A percentile compares a stretch with the other conserved stretches of the same genome.
phyloP scores from a whole-genome alignment of 53 echinoderm and acorn worm genomes.

The Temnopleurus reevesii region DNA sequence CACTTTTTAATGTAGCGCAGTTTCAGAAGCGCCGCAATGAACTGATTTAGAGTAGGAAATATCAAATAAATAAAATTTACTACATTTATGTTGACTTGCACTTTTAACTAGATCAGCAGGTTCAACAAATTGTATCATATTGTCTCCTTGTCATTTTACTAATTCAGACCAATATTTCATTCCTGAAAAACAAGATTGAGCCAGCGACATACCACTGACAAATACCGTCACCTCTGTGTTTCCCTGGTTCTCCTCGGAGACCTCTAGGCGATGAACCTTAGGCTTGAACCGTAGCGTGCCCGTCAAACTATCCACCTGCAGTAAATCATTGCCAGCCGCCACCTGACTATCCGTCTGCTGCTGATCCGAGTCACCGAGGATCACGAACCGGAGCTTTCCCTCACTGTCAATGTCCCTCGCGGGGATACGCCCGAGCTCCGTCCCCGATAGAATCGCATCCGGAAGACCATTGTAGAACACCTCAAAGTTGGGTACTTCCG shows the following conservation, averaged over 20 bases:
- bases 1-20: too few species aligned
- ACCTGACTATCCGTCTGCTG: background rate
- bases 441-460: conserved; percentile 69
- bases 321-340: conserved; percentile 44
- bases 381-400: conserved; percentile 71
- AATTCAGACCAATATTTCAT: too few species aligned
- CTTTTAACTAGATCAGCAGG: too few species aligned
- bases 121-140: too few species aligned
- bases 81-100: too few species aligned
- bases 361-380: conserved; percentile 56
- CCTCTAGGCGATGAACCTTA: conserved; percentile 47
- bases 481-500: conserved; percentile 80
- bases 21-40: too few species aligned
- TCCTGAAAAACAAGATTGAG: background rate
- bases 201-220: conserved; percentile 81
- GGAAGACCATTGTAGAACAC: conserved; percentile 85
- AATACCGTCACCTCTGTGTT: conserved; percentile 75
- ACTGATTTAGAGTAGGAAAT: too few species aligned
- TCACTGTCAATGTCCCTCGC: conserved; percentile 76
- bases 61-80: too few species aligned
- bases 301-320: conserved; percentile 70
- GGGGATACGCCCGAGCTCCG: conserved; percentile 75
- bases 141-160: too few species aligned
- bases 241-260: conserved; percentile 61
- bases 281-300: conserved; percentile 75